A percentile compares a stretch with the other conserved stretches of the same genome.
Evolutionary conservation across 2,797 vertebrate genomes (phyloP).

Genomic region (Florisuga fusca): DNA sequence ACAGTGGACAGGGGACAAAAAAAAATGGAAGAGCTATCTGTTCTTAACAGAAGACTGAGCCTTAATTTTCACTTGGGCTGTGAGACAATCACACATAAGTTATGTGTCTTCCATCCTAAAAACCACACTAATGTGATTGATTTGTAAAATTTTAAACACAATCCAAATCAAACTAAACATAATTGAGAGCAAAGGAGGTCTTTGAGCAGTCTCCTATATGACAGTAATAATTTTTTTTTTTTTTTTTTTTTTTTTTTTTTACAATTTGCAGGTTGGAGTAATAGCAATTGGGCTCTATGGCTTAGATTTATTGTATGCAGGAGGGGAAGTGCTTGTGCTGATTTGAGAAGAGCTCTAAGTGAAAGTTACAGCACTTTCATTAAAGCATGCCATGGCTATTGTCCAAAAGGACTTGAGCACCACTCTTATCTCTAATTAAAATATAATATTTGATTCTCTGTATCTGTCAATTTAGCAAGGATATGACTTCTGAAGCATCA

Average conservation of each 20-base stretch:
- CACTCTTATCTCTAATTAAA: slow-evolving; percentile 48
- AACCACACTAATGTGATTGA: not conserved
- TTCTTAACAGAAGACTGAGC: not conserved
- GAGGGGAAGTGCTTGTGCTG: not conserved
- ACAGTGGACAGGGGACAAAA: not conserved
- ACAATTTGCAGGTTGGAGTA: not conserved
- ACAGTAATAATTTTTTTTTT: not conserved
- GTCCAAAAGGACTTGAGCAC: not conserved
- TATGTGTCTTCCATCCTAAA: not conserved
- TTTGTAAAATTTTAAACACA: not conserved
- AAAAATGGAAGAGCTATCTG: not conserved
- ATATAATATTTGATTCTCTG: not conserved
- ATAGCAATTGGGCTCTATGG: not conserved
- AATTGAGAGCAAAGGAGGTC: not conserved
- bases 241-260: not conserved
- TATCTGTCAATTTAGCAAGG: slow-evolving; percentile 2
- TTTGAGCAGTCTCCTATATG: not conserved
- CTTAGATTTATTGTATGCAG: not conserved
- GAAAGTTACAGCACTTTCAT: not conserved
- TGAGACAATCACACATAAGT: not conserved
- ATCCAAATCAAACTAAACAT: not conserved
- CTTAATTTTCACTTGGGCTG: not conserved
- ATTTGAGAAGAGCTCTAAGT: not conserved
- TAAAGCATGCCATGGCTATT: not conserved
- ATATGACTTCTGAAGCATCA: not conserved